Conservation (phyloP, 2,797 vertebrate genomes). For the Mergus octosetaceus region DNA sequence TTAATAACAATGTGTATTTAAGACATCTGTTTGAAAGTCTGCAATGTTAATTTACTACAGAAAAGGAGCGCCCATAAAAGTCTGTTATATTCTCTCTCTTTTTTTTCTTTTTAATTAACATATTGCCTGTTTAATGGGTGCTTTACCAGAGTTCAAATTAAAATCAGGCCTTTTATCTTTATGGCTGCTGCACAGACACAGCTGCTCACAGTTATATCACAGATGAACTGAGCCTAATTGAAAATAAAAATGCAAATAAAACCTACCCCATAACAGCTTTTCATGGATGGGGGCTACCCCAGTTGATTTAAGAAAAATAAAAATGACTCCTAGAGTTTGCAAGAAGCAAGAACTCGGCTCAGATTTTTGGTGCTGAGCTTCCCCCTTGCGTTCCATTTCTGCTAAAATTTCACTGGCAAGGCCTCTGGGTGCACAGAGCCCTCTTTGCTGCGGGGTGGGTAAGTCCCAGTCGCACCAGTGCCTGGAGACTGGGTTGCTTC, state of each 20-base stretch:
- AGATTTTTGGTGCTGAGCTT: slow-evolving; percentile 28
- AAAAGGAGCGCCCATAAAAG: slow-evolving; percentile 76
- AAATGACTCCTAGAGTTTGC: slow-evolving; percentile 28
- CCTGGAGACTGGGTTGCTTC: background rate
- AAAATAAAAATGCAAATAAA: slow-evolving; percentile 84
- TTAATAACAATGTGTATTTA: slow-evolving; percentile 81
- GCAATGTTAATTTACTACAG: slow-evolving; percentile 81
- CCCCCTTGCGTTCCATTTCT: slow-evolving; percentile 17
- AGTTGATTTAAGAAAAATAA: slow-evolving; percentile 51
- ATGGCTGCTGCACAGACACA: slow-evolving; percentile 73
- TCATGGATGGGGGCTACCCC: slow-evolving; percentile 29
- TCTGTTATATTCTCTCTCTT: slow-evolving; percentile 70
- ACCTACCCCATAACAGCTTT: slow-evolving; percentile 72
- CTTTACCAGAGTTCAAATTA: slow-evolving; percentile 83
- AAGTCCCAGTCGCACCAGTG: background rate
- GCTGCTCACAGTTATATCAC: slow-evolving; percentile 80
- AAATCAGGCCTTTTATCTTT: slow-evolving; percentile 84
- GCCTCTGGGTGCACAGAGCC: background rate
- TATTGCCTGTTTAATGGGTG: slow-evolving; percentile 81
- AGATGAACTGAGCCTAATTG: slow-evolving; percentile 82
- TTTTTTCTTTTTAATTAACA: slow-evolving; percentile 80
- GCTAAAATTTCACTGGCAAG: background rate
- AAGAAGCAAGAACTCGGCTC: background rate
- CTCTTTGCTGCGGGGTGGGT: background rate
- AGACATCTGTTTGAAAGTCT: slow-evolving; percentile 84